Base-by-base conservation (phyloP, 2,797 vertebrate species). In the Artibeus lituratus region DNA sequence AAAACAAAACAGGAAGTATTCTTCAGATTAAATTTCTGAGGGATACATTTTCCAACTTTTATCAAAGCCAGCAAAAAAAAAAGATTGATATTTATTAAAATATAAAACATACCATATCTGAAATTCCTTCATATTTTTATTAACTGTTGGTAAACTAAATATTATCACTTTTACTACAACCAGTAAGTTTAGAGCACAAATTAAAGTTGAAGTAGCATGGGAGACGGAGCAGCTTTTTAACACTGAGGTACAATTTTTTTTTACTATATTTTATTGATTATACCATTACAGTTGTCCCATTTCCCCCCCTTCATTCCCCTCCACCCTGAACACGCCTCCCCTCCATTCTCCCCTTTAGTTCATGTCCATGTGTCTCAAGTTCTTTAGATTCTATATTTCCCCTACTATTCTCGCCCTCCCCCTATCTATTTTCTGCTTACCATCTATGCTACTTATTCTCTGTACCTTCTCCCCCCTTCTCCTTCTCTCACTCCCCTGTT, bases 61-160 rank as follows among this genome's bases (percentile, higher is more conserved):
- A 35, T 81, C 72, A 84, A 84, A 77, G 18, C 44, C 7, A 74
- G 21, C 78, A 76, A 57, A 73, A 53, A 55, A 55, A 59, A 59
- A 29, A 59, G n/a, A 65, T 70, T 69, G 57, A 14, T 93, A 74
- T 47, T 91, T 87, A 53, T 67, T 91, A 93, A 95, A 87, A 53
- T 67, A 42, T 14, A 87, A 94, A 78, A 29, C 51, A 80, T 37
- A 59, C 4, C 7, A 47, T 44, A 78, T 92, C 67, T 72, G 57
- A 92, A 82, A 85, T 95, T 84, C 59, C 62, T 90, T 96, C 32
- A 22, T 62, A 10, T 55, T 90, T 81, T 62, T 85, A 2, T 92
- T 87, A 80, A 84, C 26, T 55, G n/a, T 51, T 37, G 16, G 29
- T 85, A 49, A 24, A 32, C 16, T 67, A 69, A 96, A 81, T 70